Evolutionary conservation across 1,140 invertebrate genomes (phyloP).

Genomic region (Drosophila ananassae): DNA sequence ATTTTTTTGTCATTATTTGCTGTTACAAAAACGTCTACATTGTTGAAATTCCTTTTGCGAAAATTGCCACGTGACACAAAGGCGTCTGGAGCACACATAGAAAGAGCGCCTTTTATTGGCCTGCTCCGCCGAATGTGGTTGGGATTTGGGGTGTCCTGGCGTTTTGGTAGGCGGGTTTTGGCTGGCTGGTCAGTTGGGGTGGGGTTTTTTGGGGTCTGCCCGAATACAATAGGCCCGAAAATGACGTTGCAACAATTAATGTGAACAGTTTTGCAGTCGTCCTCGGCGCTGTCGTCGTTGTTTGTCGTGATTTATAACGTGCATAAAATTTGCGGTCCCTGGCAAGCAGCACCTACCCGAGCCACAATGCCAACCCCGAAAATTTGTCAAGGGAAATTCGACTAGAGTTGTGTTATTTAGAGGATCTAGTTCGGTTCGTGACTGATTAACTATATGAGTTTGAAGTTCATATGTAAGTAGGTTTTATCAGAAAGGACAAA

Average conservation of each 20-base stretch:
- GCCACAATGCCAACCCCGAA: conserved; percentile 44
- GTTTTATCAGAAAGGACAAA: background rate
- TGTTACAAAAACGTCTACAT: conserved; percentile 77
- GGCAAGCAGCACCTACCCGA: conserved; percentile 62
- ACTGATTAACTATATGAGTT: conserved; percentile 7
- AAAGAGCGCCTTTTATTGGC: conserved; percentile 69
- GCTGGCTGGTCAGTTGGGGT: background rate
- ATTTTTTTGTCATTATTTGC: conserved; percentile 44
- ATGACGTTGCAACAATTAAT: conserved; percentile 81
- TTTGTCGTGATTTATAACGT: conserved; percentile 75
- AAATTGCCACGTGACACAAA: conserved; percentile 80
- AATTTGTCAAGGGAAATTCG: conserved; percentile 31
- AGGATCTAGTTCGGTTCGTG: conserved; percentile 38
- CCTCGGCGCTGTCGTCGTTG: conserved; percentile 58
- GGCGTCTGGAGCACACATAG: conserved; percentile 75
- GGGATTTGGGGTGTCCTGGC: background rate
- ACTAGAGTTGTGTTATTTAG: conserved; percentile 4
- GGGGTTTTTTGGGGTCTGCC: conserved; percentile 18
- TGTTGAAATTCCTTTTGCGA: conserved; percentile 77
- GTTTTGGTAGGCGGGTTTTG: background rate
- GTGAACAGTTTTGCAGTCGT: conserved; percentile 80
- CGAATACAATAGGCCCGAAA: conserved; percentile 74
- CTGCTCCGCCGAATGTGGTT: conserved; percentile 29
- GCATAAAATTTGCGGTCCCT: conserved; percentile 75
- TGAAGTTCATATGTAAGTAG: background rate